phyloP scores from a whole-genome alignment of 2,888 invertebrate genomes.

The Volucella zonaria region DNA sequence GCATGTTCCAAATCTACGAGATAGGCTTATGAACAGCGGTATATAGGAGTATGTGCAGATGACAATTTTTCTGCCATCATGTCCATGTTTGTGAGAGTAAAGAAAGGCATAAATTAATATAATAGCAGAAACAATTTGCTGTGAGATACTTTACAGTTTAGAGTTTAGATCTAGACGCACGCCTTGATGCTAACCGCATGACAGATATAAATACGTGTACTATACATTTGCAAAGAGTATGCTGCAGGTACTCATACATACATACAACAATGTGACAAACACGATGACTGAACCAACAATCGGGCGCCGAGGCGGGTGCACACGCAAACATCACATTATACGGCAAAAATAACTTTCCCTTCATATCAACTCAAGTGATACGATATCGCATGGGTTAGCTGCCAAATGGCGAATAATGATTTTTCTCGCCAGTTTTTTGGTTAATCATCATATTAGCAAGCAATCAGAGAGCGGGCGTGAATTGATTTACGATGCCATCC shows the following conservation, averaged over 20 bases:
- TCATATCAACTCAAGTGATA: conserved; percentile 2
- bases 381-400: background rate
- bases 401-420: conserved; percentile 11
- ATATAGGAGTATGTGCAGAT: conserved; percentile 14
- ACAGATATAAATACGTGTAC: background rate
- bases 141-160: conserved; percentile 14
- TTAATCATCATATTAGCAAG: conserved; percentile 43
- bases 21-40: conserved; percentile 23
- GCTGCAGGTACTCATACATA: conserved; percentile 10
- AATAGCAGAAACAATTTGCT: conserved; percentile 26
- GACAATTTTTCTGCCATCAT: background rate
- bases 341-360: conserved; percentile 50
- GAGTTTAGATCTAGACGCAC: conserved; percentile 17
- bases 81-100: background rate
- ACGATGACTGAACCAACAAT: conserved; percentile 4
- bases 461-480: conserved; percentile 14
- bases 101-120: conserved; percentile 15
- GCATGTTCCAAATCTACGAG: conserved; percentile 47
- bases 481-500: conserved; percentile 33
- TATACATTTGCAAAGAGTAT: conserved; percentile 18
- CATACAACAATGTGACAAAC: conserved; percentile 16
- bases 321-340: conserved; percentile 27
- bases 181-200: conserved; percentile 24
- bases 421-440: conserved; percentile 28
- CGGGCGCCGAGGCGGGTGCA: conserved; percentile 28